Percentiles rank a stretch among this genome's conserved stretches.
Conservation (phyloP, 2,888 invertebrate genomes). For the Argyresthia goedartella region DNA sequence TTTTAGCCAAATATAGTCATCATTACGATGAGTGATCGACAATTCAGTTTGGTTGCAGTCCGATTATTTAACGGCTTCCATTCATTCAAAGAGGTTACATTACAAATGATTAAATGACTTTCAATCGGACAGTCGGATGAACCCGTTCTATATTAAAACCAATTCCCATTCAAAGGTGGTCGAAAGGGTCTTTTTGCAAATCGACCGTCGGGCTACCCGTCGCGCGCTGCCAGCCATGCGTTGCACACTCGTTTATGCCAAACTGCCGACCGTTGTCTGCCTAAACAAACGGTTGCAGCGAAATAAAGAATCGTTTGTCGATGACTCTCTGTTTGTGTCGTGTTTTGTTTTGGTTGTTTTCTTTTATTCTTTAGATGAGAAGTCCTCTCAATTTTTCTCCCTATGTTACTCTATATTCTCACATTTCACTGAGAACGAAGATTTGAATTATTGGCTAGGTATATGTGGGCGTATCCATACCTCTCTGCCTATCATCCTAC, state of each 20-base stretch:
- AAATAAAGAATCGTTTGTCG: not conserved
- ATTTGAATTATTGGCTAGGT: no score
- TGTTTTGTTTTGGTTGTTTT: not conserved
- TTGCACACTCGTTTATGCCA: constrained; percentile 8
- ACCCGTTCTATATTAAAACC: not conserved
- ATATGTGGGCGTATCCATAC: no score
- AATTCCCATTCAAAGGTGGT: not conserved
- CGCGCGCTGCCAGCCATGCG: constrained; percentile 26
- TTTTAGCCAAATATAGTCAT: no score
- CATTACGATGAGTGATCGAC: no score
- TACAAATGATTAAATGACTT: not conserved
- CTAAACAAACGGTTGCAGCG: not conserved
- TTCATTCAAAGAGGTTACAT: no score
- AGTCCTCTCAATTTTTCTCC: no score
- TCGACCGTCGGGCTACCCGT: constrained; percentile 9
- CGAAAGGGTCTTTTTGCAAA: constrained; percentile 2
- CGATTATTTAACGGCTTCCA: no score
- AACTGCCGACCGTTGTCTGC: not conserved
- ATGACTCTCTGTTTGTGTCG: not conserved
- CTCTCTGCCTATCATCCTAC: no score
- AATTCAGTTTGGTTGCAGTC: no score
- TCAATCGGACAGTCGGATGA: not conserved
- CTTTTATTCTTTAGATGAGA: not conserved
- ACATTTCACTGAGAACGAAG: no score
- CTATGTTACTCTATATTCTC: no score